Percentiles rank a stretch among this genome's conserved stretches.
Evolutionary conservation across 2,888 invertebrate species (phyloP).

Genomic region (Apamea monoglypha): DNA sequence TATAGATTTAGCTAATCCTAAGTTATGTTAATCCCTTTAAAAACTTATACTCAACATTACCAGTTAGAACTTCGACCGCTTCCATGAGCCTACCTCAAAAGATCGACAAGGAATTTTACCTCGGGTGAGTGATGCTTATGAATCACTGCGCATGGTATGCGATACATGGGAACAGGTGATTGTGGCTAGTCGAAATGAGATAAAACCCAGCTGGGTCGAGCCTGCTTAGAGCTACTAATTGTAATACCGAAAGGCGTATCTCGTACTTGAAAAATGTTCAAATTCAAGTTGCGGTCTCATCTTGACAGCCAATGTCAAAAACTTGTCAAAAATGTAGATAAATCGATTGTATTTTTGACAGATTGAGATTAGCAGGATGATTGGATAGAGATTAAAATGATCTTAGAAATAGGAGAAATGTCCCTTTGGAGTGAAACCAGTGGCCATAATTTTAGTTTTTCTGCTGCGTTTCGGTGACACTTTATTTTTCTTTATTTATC

Average conservation of each 20-base stretch:
- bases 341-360: background rate
- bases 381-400: background rate
- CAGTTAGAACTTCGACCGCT: background rate
- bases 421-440: background rate
- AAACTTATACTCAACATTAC: background rate
- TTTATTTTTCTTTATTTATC: no score
- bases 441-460: background rate
- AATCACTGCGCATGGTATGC: background rate
- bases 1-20: background rate
- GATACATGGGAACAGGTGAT: background rate
- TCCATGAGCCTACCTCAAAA: background rate
- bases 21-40: background rate
- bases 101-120: conserved; percentile 1
- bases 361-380: background rate
- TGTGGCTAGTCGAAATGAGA: background rate
- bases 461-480: background rate
- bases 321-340: background rate
- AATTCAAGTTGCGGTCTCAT: background rate
- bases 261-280: background rate
- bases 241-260: background rate
- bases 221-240: background rate
- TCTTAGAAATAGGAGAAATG: background rate
- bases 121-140: conserved; percentile 1
- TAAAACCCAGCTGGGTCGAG: background rate
- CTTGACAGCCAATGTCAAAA: background rate